phyloP scores from a whole-genome alignment of 30 jellyfish, hydroid and myxozoan genomes.

The Turritopsis dohrnii region DNA sequence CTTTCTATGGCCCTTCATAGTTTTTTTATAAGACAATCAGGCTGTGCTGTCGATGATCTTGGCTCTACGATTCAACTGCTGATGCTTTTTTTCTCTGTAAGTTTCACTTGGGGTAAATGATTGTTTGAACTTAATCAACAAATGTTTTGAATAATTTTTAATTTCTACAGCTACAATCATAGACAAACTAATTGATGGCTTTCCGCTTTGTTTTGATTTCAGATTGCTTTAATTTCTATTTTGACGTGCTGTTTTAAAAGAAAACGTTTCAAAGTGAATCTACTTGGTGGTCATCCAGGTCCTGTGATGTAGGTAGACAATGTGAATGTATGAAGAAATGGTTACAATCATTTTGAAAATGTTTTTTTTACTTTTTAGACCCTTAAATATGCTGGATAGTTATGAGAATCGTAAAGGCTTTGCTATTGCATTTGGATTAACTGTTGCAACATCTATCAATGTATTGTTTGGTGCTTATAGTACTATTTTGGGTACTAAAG shows the following conservation, averaged over 20 bases:
- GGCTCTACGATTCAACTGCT: neutral
- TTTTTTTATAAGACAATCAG: no score
- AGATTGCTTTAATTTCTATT: neutral
- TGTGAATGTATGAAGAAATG: no score
- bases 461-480: constrained; percentile 48
- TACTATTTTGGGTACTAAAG: constrained; percentile 39
- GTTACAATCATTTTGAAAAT: no score
- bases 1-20: neutral
- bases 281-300: constrained; percentile 61
- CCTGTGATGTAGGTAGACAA: constrained; percentile 50
- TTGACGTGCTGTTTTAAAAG: constrained; percentile 17
- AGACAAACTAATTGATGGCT: no score
- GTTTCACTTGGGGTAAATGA: no score
- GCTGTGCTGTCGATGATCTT: neutral
- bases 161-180: no score
- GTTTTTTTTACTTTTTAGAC: no score
- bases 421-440: constrained; percentile 73
- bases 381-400: constrained; percentile 81
- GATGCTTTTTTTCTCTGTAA: neutral
- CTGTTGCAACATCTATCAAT: constrained; percentile 38
- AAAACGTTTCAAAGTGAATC: constrained; percentile 26
- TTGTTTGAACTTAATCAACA: no score
- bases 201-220: neutral
- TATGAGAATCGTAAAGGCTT: constrained; percentile 80
- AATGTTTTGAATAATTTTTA: no score